Percentiles rank a stretch among this genome's conserved stretches.
Evolutionary conservation across 2,888 invertebrate genomes (phyloP).

Genomic region (Portevinia maculata): DNA sequence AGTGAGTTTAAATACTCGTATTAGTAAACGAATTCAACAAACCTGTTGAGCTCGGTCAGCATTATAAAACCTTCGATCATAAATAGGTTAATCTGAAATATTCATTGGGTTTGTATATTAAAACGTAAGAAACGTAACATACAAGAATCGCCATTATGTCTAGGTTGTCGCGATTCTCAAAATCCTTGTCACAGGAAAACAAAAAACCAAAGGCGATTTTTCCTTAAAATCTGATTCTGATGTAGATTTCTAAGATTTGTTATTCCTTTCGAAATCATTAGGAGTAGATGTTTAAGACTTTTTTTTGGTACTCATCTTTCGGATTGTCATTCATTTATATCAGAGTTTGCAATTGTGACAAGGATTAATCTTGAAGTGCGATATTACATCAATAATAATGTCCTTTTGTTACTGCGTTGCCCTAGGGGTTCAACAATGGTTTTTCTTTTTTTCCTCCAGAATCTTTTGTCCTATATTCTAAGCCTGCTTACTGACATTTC

Average conservation of each 20-base stretch:
- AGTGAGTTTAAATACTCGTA: too few species aligned
- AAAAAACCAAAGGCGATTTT: conserved; percentile 27
- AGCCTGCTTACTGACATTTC: conserved; percentile 49
- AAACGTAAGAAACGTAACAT: too few species aligned
- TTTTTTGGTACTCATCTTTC: conserved; percentile 67
- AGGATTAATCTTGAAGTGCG: conserved; percentile 76
- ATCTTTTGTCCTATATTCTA: conserved; percentile 17
- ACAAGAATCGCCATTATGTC: conserved; percentile 46
- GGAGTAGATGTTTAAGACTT: conserved; percentile 14
- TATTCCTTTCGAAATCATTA: conserved; percentile 41
- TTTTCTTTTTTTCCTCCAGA: conserved; percentile 6
- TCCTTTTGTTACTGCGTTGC: conserved; percentile 42
- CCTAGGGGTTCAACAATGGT: conserved; percentile 32
- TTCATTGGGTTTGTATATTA: too few species aligned
- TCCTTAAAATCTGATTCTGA: conserved; percentile 35
- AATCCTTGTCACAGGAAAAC: neutral
- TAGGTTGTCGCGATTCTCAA: neutral
- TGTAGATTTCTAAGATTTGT: conserved; percentile 45
- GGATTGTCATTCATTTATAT: conserved; percentile 57
- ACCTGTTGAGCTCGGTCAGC: too few species aligned
- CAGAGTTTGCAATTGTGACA: conserved; percentile 77
- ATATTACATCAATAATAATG: conserved; percentile 72
- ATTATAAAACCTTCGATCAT: too few species aligned
- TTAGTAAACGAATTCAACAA: too few species aligned
- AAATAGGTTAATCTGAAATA: too few species aligned